phyloP scores from a whole-genome alignment of 2,888 invertebrate species.

The Globia sparganii region DNA sequence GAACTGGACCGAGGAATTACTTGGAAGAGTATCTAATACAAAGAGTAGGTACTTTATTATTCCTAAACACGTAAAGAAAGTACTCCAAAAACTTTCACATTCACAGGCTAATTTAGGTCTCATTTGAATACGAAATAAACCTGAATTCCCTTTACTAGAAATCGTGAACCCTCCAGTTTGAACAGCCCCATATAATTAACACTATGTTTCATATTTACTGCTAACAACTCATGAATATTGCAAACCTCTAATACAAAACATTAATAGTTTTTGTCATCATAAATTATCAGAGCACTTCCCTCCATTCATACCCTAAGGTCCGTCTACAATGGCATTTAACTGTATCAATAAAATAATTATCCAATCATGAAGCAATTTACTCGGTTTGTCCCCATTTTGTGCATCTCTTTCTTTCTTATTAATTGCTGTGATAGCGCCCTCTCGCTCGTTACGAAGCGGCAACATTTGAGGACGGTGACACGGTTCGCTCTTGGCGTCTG shows the following conservation, averaged over 20 bases:
- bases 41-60: neutral
- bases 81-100: conserved; percentile 16
- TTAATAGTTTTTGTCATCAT: conserved; percentile 63
- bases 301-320: conserved; percentile 72
- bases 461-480: conserved; percentile 81
- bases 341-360: conserved; percentile 90
- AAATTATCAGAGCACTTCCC: conserved; percentile 73
- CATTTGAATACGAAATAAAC: conserved; percentile 25
- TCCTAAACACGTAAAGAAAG: conserved; percentile 9
- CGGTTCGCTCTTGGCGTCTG: conserved; percentile 78
- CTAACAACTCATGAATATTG: conserved; percentile 36
- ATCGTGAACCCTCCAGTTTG: conserved; percentile 26
- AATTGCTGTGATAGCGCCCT: conserved; percentile 56
- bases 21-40: neutral
- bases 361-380: conserved; percentile 89
- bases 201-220: conserved; percentile 44
- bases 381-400: conserved; percentile 79
- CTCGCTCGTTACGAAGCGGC: conserved; percentile 74
- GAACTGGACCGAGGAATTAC: neutral
- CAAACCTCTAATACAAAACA: conserved; percentile 29
- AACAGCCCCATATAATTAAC: conserved; percentile 33
- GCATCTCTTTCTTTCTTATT: conserved; percentile 69
- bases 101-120: conserved; percentile 17
- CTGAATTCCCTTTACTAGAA: conserved; percentile 11
- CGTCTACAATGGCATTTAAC: conserved; percentile 82